Evolutionary conservation across 2,113 vertebrate species (phyloP).

Genomic region (Anguilla rostrata): DNA sequence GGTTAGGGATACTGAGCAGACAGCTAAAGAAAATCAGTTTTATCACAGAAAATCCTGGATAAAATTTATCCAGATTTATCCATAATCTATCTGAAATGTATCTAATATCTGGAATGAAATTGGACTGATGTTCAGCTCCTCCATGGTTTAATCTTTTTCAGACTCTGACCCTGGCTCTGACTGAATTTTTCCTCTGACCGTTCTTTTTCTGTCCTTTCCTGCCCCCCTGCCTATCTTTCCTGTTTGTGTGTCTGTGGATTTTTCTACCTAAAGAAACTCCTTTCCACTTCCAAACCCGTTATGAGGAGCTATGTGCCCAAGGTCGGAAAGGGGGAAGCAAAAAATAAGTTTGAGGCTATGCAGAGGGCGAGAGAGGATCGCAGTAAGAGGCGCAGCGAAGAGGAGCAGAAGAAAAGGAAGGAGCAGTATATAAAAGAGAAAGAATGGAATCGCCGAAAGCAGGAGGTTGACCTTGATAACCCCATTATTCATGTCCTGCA

Average conservation of each 20-base stretch:
- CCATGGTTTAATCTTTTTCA: neutral
- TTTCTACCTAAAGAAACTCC: constrained; percentile 80
- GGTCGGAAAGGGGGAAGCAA: constrained; percentile 85
- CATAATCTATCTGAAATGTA: too few species aligned
- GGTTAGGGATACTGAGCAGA: neutral
- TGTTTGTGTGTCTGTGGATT: constrained; percentile 48
- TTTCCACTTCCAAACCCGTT: constrained; percentile 85
- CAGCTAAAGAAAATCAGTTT: neutral
- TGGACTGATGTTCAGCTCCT: neutral
- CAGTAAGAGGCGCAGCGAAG: constrained; percentile 83
- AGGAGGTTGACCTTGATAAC: constrained; percentile 80
- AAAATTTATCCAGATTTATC: too few species aligned
- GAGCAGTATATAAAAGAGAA: constrained; percentile 95
- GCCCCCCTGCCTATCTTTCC: constrained; percentile 29
- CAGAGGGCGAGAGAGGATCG: constrained; percentile 95
- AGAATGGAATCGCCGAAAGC: constrained; percentile 91
- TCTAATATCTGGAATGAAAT: too few species aligned
- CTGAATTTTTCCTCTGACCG: neutral
- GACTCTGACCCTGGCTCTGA: neutral
- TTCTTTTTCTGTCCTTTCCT: constrained; percentile 55
- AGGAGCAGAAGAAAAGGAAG: constrained; percentile 93
- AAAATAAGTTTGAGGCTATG: constrained; percentile 94
- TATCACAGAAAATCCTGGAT: neutral
- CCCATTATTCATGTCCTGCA: constrained; percentile 57
- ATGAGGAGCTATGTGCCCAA: constrained; percentile 92